Conservation (phyloP, 2,113 vertebrate genomes). For the Pseudorasbora parva region DNA sequence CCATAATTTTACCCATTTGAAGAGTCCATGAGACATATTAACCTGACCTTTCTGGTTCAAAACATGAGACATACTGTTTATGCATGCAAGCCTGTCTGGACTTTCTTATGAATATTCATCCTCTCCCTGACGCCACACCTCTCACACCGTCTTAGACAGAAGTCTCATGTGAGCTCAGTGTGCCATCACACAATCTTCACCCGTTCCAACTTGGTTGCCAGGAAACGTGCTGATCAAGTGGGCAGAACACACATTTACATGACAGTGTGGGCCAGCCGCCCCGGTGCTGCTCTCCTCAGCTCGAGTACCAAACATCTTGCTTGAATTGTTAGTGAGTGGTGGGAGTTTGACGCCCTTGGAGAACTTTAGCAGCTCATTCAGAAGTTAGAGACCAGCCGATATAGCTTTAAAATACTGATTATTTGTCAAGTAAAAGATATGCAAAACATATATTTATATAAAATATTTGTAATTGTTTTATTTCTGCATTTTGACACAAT, state of each 20-base stretch:
- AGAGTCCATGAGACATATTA: neutral
- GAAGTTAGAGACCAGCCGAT: neutral
- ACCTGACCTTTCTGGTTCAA: neutral
- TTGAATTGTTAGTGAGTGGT: slow-evolving; percentile 2
- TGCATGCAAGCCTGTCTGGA: slow-evolving; percentile 50
- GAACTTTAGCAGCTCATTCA: neutral
- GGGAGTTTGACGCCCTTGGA: neutral
- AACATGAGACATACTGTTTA: slow-evolving; percentile 55
- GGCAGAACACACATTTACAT: slow-evolving; percentile 64
- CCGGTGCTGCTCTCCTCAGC: neutral
- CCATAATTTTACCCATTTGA: neutral
- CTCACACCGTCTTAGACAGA: slow-evolving; percentile 33
- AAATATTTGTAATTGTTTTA: neutral
- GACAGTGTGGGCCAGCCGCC: neutral
- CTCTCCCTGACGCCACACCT: slow-evolving; percentile 38
- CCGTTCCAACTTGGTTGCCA: slow-evolving; percentile 61
- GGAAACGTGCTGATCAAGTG: slow-evolving; percentile 60
- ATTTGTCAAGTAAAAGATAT: neutral
- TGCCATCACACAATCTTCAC: slow-evolving; percentile 21
- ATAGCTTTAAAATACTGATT: neutral
- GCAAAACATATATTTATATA: no score
- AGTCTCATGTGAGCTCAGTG: neutral
- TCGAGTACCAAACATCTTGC: neutral
- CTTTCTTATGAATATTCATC: slow-evolving; percentile 72
- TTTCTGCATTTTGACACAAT: neutral